Evolutionary conservation across 2,797 vertebrate species (phyloP), one percentile per base, ranked within the genome.

Genomic region (Lagocephalus sceleratus): DNA sequence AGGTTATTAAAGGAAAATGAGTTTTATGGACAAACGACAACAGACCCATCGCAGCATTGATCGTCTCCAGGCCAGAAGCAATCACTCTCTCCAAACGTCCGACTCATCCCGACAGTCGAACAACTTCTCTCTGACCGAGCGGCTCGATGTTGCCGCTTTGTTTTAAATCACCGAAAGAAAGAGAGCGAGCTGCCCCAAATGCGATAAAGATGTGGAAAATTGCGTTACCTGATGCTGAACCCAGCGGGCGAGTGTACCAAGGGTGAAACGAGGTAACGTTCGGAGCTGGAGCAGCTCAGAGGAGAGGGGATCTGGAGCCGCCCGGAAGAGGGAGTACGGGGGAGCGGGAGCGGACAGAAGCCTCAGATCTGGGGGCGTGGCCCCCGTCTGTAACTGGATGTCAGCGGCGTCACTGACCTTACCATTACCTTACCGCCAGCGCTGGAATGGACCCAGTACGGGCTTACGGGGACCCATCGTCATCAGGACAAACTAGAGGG

Each of bases 341-440:
- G 71, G 68, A 68, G 40, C 54, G 47, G 60, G 82, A 61, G 72
- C 19, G 79, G 83, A 86, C 82, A 87, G 76, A 82, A 85, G 77
- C 76, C 68, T 85, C 65, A 79, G 82, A 86, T 69, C 79, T 81
- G 57, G 60, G 55, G 57, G 64, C n/a, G n/a, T n/a, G n/a, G n/a
- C n/a, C n/a, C n/a, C n/a, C n/a, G n/a, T n/a, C n/a, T n/a, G n/a
- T n/a, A n/a, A n/a, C n/a, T n/a, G 23, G 19, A 40, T 14, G 43
- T 45, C 22, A 39, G 50, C 43, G 15, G 12, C 46, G 9, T 40
- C 5, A 42, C 26, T 52, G 20, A 45, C 51, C 10, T 23, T 0
- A 16, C 14, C 16, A 7, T 47, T 45, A n/a, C n/a, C n/a, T n/a
- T n/a, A n/a, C 21, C 44, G 25, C 35, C n/a, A n/a, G 54, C 25